These are phyloP conservation scores for Setophaga petechia DNA, from an alignment of 2,113 vertebrate genomes.

Conservation along the genomic window DNA sequence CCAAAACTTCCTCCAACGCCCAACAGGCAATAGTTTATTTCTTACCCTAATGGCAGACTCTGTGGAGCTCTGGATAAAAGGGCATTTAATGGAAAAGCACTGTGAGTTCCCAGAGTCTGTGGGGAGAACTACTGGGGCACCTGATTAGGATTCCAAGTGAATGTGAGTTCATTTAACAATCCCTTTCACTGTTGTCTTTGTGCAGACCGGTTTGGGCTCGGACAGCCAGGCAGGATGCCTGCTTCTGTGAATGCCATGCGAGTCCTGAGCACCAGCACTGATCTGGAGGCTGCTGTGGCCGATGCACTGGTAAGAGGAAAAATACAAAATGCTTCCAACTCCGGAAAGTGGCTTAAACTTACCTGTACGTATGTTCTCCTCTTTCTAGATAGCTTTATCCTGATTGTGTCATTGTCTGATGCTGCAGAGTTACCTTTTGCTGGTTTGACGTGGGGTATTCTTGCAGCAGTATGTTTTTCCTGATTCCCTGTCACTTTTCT, in stretches of 20 bases:
- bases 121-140: constrained; percentile 8
- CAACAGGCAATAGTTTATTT: constrained; percentile 18
- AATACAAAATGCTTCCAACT: constrained; percentile 56
- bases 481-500: background rate
- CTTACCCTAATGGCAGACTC: background rate
- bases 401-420: background rate
- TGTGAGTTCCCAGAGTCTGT: constrained; percentile 23
- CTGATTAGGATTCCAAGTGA: constrained; percentile 53
- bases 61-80: constrained; percentile 14
- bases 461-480: background rate
- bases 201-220: constrained; percentile 92
- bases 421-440: background rate
- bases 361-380: constrained; percentile 48
- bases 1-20: background rate
- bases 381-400: constrained; percentile 39
- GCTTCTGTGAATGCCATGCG: constrained; percentile 94
- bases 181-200: constrained; percentile 67
- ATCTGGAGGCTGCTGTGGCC: constrained; percentile 95
- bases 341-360: constrained; percentile 56
- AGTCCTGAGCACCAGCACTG: constrained; percentile 94
- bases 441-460: background rate
- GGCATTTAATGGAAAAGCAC: constrained; percentile 19
- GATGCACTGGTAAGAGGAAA: constrained; percentile 91
- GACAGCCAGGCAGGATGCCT: constrained; percentile 92
- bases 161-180: constrained; percentile 55